Percentiles rank a stretch among this genome's conserved stretches.
phyloP scores from a whole-genome alignment of 2,113 vertebrate genomes.

The Poecilia latipinna region DNA sequence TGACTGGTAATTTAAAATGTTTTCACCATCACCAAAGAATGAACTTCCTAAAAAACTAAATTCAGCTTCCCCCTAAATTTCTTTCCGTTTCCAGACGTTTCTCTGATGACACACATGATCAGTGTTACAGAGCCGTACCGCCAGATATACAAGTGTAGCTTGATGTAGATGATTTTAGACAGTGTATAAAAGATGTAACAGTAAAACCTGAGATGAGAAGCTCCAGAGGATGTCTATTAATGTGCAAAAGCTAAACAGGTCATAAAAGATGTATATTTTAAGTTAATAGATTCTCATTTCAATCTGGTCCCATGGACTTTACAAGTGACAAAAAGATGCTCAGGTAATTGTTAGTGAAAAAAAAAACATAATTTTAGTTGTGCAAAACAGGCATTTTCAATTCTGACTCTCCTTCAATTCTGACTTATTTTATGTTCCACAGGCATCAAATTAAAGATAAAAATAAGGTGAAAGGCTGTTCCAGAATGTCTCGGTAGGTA shows the following conservation, averaged over 20 bases:
- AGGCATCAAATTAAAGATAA: background rate
- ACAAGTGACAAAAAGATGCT: background rate
- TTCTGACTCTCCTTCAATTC: background rate
- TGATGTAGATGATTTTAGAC: background rate
- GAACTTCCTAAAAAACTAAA: too few species aligned
- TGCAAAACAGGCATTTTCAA: background rate
- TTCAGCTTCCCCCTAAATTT: background rate
- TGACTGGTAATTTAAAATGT: too few species aligned
- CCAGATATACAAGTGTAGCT: background rate
- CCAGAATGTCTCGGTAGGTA: background rate
- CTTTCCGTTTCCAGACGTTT: background rate
- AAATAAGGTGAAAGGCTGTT: background rate
- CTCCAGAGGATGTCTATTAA: background rate
- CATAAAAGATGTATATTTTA: background rate
- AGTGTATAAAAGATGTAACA: background rate
- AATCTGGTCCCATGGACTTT: background rate
- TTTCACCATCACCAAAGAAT: too few species aligned
- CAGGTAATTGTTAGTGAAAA: background rate
- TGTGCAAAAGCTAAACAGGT: background rate
- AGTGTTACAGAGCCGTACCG: background rate
- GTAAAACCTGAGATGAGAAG: too few species aligned
- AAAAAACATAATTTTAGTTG: background rate
- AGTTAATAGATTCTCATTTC: background rate
- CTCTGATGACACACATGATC: background rate
- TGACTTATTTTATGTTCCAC: background rate